phyloP scores from a whole-genome alignment of 2,888 invertebrate species.

The Ormyrus pomaceus region DNA sequence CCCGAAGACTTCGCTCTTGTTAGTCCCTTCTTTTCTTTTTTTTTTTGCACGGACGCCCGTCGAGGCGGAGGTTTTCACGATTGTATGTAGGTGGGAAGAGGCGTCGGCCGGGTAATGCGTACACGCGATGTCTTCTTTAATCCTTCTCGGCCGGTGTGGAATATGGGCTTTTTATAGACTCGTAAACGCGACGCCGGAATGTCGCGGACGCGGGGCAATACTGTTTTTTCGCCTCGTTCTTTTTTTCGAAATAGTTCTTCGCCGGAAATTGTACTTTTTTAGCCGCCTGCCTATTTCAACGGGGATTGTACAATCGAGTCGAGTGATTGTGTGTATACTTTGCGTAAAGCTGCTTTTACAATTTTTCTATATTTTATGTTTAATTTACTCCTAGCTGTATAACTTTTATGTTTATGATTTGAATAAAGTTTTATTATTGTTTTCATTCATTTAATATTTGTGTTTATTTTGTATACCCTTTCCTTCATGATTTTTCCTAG shows the following conservation, averaged over 20 bases:
- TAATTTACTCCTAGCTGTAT: conserved; percentile 2
- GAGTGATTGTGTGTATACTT: no score
- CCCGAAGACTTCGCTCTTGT: no score
- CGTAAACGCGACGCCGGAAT: not conserved
- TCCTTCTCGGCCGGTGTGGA: conserved; percentile 1
- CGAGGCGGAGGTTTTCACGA: not conserved
- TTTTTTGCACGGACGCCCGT: not conserved
- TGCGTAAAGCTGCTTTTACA: no score
- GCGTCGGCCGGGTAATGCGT: conserved; percentile 2
- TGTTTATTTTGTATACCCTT: conserved; percentile 27
- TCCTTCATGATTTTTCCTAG: not conserved
- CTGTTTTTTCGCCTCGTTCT: no score
- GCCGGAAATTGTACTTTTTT: no score
- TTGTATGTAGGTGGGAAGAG: not conserved
- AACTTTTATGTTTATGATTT: conserved; percentile 37
- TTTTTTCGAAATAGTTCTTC: no score
- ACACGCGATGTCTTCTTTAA: conserved; percentile 32
- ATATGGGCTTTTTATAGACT: conserved; percentile 27
- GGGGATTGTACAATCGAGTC: no score
- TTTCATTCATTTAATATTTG: conserved; percentile 31
- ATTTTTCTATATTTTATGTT: not conserved
- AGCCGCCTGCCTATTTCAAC: no score
- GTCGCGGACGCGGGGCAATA: not conserved
- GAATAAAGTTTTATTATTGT: conserved; percentile 39
- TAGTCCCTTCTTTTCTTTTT: not conserved